These are phyloP conservation scores for Iguana delicatissima DNA, from an alignment of 2,797 vertebrate species.

Conservation along the genomic window DNA sequence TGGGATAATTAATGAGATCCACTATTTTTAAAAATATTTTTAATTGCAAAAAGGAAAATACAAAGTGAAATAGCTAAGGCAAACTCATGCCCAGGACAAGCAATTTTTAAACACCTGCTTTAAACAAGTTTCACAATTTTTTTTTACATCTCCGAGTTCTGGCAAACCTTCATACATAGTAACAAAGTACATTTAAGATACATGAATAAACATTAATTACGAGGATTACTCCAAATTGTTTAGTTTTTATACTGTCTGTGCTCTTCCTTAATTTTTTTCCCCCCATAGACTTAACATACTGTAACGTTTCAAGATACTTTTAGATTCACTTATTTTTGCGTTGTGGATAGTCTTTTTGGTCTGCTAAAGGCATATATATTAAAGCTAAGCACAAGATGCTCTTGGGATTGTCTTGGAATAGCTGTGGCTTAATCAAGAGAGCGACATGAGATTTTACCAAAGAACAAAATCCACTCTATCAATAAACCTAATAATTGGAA, in stretches of 20 bases:
- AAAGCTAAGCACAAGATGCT: conserved; percentile 35
- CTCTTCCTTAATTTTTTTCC: conserved; percentile 41
- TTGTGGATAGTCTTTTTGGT: not conserved
- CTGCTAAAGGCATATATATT: conserved; percentile 13
- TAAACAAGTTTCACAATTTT: conserved; percentile 76
- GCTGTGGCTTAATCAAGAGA: not conserved
- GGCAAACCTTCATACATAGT: conserved; percentile 49
- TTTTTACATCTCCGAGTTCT: conserved; percentile 52
- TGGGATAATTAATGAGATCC: not conserved
- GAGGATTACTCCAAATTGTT: conserved; percentile 13
- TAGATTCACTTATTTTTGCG: fast-evolving
- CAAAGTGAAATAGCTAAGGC: conserved; percentile 66
- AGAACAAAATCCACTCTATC: not conserved
- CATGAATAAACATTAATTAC: conserved; percentile 58
- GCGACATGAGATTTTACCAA: conserved; percentile 3
- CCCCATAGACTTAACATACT: conserved; percentile 55
- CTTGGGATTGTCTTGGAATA: conserved; percentile 15
- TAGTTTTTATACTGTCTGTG: conserved; percentile 39
- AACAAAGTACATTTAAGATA: conserved; percentile 51
- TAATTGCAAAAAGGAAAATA: conserved; percentile 78
- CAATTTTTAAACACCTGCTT: conserved; percentile 56
- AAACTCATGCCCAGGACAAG: conserved; percentile 76
- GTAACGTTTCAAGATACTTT: conserved; percentile 51
- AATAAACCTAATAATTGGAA: not conserved
- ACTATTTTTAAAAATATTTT: conserved; percentile 62